Conservation (phyloP, 2,797 vertebrate species). For the Labeo calbasu region DNA sequence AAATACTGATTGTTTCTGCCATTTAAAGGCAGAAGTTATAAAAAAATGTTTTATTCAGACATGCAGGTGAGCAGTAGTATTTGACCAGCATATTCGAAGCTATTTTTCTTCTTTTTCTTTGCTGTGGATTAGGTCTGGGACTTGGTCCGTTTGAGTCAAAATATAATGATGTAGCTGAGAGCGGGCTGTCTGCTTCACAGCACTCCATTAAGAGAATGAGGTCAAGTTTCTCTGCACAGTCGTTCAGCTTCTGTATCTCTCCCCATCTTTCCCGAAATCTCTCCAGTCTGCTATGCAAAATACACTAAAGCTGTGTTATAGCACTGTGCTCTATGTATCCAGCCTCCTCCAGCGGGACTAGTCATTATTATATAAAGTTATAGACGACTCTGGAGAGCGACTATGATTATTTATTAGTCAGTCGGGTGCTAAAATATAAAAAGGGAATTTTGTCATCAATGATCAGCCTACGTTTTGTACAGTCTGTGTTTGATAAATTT, state of each 20-base stretch:
- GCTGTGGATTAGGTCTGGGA: constrained; percentile 10
- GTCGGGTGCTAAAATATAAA: not conserved
- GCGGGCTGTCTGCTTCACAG: constrained; percentile 75
- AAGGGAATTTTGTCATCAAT: constrained; percentile 7
- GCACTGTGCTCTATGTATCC: not conserved
- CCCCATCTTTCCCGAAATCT: constrained; percentile 24
- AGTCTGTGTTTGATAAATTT: constrained; percentile 5
- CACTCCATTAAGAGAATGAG: constrained; percentile 50
- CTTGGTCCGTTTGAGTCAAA: constrained; percentile 72
- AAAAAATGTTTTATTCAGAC: not conserved
- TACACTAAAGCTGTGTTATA: constrained; percentile 17
- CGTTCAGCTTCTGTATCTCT: constrained; percentile 39
- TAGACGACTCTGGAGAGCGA: constrained; percentile 2
- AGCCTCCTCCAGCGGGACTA: not conserved
- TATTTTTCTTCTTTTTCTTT: not conserved
- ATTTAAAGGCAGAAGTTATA: not conserved
- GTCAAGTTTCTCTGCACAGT: constrained; percentile 45
- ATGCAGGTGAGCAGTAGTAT: constrained; percentile 21
- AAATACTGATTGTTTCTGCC: not conserved
- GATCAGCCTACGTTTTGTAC: constrained; percentile 16
- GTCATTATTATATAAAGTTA: constrained; percentile 25
- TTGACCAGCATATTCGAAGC: constrained; percentile 22
- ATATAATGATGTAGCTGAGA: constrained; percentile 80
- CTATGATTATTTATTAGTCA: constrained; percentile 35
- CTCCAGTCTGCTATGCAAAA: constrained; percentile 32